These are phyloP conservation scores for Oeneis ivallda DNA, from an alignment of 2,888 invertebrate species.

Conservation along the genomic window DNA sequence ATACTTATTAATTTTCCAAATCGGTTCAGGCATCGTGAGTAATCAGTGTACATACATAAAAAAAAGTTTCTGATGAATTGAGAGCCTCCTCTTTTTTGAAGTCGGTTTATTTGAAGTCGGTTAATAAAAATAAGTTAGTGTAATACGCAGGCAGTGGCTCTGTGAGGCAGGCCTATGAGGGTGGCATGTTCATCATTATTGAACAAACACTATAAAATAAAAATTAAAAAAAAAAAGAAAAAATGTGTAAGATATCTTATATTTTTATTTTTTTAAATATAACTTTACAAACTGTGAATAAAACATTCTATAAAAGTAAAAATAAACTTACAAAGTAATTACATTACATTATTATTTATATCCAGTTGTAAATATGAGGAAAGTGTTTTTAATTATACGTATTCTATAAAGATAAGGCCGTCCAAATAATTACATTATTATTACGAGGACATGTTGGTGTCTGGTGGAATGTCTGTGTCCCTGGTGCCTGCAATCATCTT, in stretches of 20 bases:
- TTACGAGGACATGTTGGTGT: neutral
- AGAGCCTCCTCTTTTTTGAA: too few relatives aligned
- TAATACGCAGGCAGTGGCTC: too few relatives aligned
- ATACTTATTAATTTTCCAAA: too few relatives aligned
- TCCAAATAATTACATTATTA: neutral
- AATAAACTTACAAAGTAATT: slow-evolving; percentile 17
- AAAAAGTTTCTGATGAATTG: too few relatives aligned
- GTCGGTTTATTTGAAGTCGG: too few relatives aligned
- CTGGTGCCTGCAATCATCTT: slow-evolving; percentile 69
- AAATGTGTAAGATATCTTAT: neutral
- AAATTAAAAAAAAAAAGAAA: neutral
- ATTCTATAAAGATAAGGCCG: neutral
- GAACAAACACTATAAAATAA: too few relatives aligned
- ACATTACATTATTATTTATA: slow-evolving; percentile 4
- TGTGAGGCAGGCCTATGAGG: too few relatives aligned
- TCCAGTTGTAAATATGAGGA: neutral
- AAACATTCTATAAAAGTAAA: slow-evolving; percentile 20
- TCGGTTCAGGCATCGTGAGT: too few relatives aligned
- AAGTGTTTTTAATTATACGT: neutral
- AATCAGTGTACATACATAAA: too few relatives aligned
- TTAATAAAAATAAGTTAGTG: too few relatives aligned
- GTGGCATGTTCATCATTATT: too few relatives aligned
- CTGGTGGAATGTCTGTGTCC: slow-evolving; percentile 42
- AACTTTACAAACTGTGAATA: slow-evolving; percentile 3
- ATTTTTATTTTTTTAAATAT: slow-evolving; percentile 14